Percentiles rank a stretch among this genome's conserved stretches.
phyloP scores from a whole-genome alignment of 2,888 invertebrate species.

The Aspidapion aeneum region DNA sequence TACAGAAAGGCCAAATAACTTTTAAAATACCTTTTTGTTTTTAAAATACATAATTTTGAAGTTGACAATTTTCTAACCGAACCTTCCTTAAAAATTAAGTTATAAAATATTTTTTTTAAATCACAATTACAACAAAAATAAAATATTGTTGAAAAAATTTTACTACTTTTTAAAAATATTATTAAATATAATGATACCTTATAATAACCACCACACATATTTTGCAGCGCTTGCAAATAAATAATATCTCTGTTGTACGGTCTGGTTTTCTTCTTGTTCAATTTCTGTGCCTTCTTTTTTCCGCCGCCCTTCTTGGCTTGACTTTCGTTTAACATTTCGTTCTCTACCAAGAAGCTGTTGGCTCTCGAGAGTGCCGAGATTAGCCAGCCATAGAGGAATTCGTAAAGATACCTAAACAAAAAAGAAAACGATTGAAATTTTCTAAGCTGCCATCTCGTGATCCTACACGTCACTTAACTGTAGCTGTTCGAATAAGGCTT shows the following conservation, averaged over 20 bases:
- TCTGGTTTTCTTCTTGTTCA: constrained; percentile 54
- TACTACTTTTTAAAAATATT: too few relatives aligned
- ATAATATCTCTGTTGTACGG: constrained; percentile 81
- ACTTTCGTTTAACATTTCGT: constrained; percentile 50
- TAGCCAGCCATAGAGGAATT: constrained; percentile 92
- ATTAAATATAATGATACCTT: constrained; percentile 71
- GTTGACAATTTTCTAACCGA: too few relatives aligned
- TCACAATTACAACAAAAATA: too few relatives aligned
- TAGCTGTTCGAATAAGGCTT: too few relatives aligned
- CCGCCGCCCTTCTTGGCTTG: constrained; percentile 50
- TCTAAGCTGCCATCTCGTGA: not conserved
- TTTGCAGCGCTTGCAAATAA: constrained; percentile 88
- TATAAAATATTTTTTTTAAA: too few relatives aligned
- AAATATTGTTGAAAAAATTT: not conserved
- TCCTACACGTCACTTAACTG: too few relatives aligned
- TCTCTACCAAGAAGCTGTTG: constrained; percentile 77
- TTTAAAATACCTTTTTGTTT: not conserved
- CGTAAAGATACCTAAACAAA: constrained; percentile 76
- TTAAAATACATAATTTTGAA: too few relatives aligned
- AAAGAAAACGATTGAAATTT: not conserved
- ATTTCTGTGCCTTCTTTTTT: constrained; percentile 63
- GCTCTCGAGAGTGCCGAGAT: constrained; percentile 88
- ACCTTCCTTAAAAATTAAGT: too few relatives aligned
- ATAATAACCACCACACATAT: constrained; percentile 93
- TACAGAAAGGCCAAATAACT: constrained; percentile 1